These are phyloP conservation scores for Chironomus tentans DNA, from an alignment of 2,888 invertebrate species.

Conservation along the genomic window DNA sequence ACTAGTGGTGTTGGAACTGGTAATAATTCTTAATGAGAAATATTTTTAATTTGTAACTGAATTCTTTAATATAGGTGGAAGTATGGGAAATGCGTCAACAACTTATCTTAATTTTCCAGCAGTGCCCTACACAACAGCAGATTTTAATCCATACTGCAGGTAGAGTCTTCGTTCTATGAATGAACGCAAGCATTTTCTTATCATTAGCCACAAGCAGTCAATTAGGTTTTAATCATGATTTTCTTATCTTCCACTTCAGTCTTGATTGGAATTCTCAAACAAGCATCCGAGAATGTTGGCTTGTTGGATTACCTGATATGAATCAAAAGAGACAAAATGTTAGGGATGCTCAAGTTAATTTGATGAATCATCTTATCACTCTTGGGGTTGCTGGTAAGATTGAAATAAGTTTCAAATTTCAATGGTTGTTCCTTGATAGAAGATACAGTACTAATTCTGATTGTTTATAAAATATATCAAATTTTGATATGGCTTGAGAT, in stretches of 20 bases:
- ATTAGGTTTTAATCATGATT: background rate
- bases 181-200: background rate
- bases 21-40: slow-evolving; percentile 48
- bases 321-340: slow-evolving; percentile 59
- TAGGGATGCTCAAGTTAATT: slow-evolving; percentile 46
- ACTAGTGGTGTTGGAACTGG: slow-evolving; percentile 38
- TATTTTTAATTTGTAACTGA: background rate
- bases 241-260: slow-evolving; percentile 31
- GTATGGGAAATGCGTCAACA: slow-evolving; percentile 17
- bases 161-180: background rate
- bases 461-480: too few relatives aligned
- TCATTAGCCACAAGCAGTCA: too few relatives aligned
- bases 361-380: slow-evolving; percentile 45
- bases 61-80: slow-evolving; percentile 35
- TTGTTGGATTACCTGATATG: slow-evolving; percentile 65
- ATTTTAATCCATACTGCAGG: slow-evolving; percentile 49
- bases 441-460: too few relatives aligned
- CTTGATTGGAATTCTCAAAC: slow-evolving; percentile 43
- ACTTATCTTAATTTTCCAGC: slow-evolving; percentile 43
- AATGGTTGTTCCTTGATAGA: too few relatives aligned
- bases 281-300: slow-evolving; percentile 58
- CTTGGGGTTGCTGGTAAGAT: slow-evolving; percentile 60
- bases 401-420: background rate
- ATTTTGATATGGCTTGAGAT: too few relatives aligned
- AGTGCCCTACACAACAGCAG: slow-evolving; percentile 47